Conservation (phyloP, 1,140 invertebrate genomes). For the Cotesia vestalis region DNA sequence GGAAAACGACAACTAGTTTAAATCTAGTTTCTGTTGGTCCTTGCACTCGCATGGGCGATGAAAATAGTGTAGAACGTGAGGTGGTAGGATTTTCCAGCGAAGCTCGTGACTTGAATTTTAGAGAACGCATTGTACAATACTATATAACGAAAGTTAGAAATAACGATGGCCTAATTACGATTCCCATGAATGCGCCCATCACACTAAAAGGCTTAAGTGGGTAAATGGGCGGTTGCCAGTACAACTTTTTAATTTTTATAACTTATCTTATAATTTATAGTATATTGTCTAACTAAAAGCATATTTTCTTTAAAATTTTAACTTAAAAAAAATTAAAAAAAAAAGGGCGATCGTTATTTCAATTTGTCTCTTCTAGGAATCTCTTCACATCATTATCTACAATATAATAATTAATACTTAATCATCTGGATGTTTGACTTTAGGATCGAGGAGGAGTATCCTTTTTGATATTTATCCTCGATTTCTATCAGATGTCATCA, state of each 20-base stretch:
- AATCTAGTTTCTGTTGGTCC: too few relatives aligned
- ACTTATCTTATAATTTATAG: too few relatives aligned
- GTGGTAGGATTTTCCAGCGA: conserved; percentile 30
- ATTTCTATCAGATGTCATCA: too few relatives aligned
- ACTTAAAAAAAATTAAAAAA: neutral
- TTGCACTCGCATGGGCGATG: conserved; percentile 5
- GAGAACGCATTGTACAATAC: conserved; percentile 40
- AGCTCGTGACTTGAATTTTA: conserved; percentile 43
- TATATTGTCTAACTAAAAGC: too few relatives aligned
- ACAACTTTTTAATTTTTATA: too few relatives aligned
- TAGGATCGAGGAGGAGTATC: neutral
- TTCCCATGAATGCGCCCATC: conserved; percentile 7
- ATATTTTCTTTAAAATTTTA: too few relatives aligned
- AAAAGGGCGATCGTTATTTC: conserved; percentile 20
- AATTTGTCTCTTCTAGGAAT: conserved; percentile 26
- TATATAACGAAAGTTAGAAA: conserved; percentile 33
- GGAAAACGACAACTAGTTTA: neutral
- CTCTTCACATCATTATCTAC: conserved; percentile 9
- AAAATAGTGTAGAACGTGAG: conserved; percentile 19
- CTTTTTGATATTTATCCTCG: too few relatives aligned
- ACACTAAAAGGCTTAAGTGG: conserved; percentile 23
- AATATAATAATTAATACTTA: conserved; percentile 19
- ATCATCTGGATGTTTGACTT: conserved; percentile 9
- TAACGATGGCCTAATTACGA: conserved; percentile 42
- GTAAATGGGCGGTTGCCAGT: too few relatives aligned